Base-by-base conservation (phyloP, 2,888 invertebrate genomes). In the Cryptus armator region DNA sequence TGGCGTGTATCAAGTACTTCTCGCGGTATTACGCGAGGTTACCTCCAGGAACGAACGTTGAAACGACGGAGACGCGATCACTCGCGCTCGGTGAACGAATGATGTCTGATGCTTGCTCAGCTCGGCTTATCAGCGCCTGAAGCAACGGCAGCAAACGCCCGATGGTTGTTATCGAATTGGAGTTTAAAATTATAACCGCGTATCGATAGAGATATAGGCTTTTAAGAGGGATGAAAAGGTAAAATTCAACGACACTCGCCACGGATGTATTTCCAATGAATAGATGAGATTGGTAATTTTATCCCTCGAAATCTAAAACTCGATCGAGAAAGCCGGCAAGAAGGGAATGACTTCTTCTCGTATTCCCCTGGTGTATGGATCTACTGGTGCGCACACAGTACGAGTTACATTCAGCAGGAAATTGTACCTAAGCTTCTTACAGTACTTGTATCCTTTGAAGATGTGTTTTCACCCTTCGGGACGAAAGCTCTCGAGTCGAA, bases 1-100 rank as follows among this genome's bases (percentile, higher is more conserved):
- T 84, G 81, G 67, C 80, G 76, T 76, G 66, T 72, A 84, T 80
- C 80, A 68, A 76, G 79, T 72, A 84, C 66, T 81, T 44, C 67
- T 62, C 32, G 19, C 46, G 16, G 71, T 70, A 84, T 70, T 79
- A 48, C 51, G 48, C 51, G 32, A 37, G 19, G 51, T 16, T 51
- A 32, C 10, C 37, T 29, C 14, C 64, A 24, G 51, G 16, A 37
- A 59, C 59, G n/a, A 51, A 64, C 48, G 76, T 76, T 24, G 76
- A 66, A 66, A 76, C 66, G 24, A 12, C 43, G 51, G 7, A n/a
- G 5, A 66, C 43, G 53, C 37, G 66, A 14, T 51, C 43, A 43
- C 32, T 16, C 19, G 37, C 10, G 19, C 16, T 72, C 51, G 24
- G 44, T 12, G 3, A 62, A 29, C 56, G 56, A 44, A 68, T 59